phyloP scores from a whole-genome alignment of 2,797 vertebrate species.

The Cyprinodon diabolis region DNA sequence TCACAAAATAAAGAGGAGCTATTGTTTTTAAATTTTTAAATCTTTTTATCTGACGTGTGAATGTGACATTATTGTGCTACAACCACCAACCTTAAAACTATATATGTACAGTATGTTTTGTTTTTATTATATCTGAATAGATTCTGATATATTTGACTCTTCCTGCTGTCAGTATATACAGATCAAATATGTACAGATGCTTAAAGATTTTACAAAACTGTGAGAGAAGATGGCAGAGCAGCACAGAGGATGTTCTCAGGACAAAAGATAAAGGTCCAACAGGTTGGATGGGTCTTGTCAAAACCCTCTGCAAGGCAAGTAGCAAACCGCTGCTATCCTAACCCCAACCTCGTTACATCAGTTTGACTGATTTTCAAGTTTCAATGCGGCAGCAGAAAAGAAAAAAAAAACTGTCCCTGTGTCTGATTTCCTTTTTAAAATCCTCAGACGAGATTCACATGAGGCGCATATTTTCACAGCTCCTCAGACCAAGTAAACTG shows the following conservation, averaged over 20 bases:
- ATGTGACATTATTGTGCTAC: conserved; percentile 62
- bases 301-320: conserved; percentile 61
- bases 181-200: conserved; percentile 63
- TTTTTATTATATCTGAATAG: conserved; percentile 51
- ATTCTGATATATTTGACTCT: conserved; percentile 49
- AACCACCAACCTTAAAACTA: conserved; percentile 50
- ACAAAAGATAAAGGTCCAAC: conserved; percentile 52
- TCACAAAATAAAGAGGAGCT: conserved; percentile 38
- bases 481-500: conserved; percentile 64
- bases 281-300: conserved; percentile 45
- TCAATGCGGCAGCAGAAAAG: conserved; percentile 40
- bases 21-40: conserved; percentile 43
- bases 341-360: conserved; percentile 41
- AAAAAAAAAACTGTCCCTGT: conserved; percentile 59
- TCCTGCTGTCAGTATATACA: conserved; percentile 67
- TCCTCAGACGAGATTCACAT: conserved; percentile 38
- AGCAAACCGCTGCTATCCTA: conserved; percentile 39
- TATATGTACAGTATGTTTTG: conserved; percentile 52
- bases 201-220: conserved; percentile 65
- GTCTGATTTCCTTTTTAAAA: conserved; percentile 21
- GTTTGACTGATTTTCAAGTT: conserved; percentile 51
- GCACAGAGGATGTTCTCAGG: conserved; percentile 57
- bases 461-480: conserved; percentile 48
- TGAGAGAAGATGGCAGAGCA: conserved; percentile 55
- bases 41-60: conserved; percentile 45